Percentiles rank a stretch among this genome's conserved stretches.
These are phyloP conservation scores for Bothrops jararaca DNA, from an alignment of 2,113 vertebrate genomes.

Conservation along the genomic window DNA sequence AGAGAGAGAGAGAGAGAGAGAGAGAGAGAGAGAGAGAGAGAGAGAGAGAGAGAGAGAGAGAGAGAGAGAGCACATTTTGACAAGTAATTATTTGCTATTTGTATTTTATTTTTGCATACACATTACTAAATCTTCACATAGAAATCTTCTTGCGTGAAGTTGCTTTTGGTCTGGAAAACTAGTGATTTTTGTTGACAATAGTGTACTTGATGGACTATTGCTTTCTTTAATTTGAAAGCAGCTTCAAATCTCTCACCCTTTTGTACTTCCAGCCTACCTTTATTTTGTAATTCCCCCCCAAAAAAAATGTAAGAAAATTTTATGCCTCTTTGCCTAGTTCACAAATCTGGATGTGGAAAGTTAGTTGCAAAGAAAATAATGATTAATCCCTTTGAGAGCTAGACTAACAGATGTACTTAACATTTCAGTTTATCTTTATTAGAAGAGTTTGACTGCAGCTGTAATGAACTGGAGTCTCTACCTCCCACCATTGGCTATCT, in stretches of 20 bases:
- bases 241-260: background rate
- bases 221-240: background rate
- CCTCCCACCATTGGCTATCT: slow-evolving; percentile 94
- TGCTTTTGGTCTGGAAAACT: background rate
- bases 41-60: too few species aligned
- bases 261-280: background rate
- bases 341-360: background rate
- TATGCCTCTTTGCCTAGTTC: background rate
- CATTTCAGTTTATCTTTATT: slow-evolving; percentile 88
- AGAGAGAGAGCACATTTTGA: background rate
- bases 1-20: too few species aligned
- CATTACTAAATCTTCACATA: background rate
- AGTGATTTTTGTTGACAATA: background rate
- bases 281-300: background rate
- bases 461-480: slow-evolving; percentile 93
- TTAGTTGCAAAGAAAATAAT: background rate
- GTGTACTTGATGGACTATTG: background rate
- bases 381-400: background rate
- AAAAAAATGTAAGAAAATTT: background rate
- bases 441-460: slow-evolving; percentile 98
- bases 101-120: background rate
- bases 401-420: slow-evolving; percentile 45
- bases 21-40: too few species aligned
- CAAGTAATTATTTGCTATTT: background rate
- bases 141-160: background rate